phyloP scores from a whole-genome alignment of 1,140 invertebrate genomes.

The Oreohelix idahoensis region DNA sequence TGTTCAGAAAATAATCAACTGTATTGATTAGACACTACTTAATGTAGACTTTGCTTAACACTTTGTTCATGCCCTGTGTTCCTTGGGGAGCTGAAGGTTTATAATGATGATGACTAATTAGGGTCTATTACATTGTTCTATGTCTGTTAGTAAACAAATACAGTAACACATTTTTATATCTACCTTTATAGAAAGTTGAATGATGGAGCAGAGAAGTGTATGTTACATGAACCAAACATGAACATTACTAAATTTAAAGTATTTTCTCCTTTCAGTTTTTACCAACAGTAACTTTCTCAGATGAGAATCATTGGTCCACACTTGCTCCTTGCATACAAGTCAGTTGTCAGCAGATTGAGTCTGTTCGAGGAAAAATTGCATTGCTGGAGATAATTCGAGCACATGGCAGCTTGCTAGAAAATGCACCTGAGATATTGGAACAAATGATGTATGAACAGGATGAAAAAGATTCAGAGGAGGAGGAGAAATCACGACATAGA shows the following conservation, averaged over 20 bases:
- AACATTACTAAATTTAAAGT: too few species aligned
- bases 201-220: too few species aligned
- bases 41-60: too few species aligned
- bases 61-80: too few species aligned
- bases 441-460: not conserved
- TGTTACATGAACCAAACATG: too few species aligned
- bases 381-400: conserved; percentile 12
- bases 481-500: not conserved
- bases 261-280: conserved; percentile 15
- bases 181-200: too few species aligned
- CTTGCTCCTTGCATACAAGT: conserved; percentile 5
- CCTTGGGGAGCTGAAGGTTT: too few species aligned
- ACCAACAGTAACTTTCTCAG: not conserved
- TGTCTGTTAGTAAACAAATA: too few species aligned
- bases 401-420: not conserved
- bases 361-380: not conserved
- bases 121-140: too few species aligned
- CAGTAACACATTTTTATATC: not conserved
- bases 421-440: conserved; percentile 21
- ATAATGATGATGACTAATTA: too few species aligned
- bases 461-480: not conserved
- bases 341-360: not conserved
- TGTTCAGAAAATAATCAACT: too few species aligned
- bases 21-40: too few species aligned
- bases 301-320: not conserved